These are phyloP conservation scores for cat (Felis catus) DNA, from an alignment of 2,113 vertebrate species.

Conservation along the genomic window DNA sequence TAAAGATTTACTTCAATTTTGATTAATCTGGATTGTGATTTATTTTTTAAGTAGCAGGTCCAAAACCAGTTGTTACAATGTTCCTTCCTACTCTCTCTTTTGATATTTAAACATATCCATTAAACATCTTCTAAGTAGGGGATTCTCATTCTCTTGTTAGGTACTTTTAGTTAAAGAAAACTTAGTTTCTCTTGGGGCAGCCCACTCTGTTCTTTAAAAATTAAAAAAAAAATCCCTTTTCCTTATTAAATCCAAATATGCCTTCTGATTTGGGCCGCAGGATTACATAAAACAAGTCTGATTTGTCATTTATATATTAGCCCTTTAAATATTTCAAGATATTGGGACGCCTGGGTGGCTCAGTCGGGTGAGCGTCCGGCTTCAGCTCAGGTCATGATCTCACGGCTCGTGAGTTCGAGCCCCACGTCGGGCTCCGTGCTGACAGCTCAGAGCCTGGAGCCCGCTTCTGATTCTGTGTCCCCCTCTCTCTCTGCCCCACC, in stretches of 20 bases:
- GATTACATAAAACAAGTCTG: background rate
- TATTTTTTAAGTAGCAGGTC: slow-evolving; percentile 3
- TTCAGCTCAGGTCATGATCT: no score
- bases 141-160: background rate
- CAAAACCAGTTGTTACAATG: background rate
- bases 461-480: no score
- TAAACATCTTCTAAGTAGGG: background rate
- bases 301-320: background rate
- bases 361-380: no score
- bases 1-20: background rate
- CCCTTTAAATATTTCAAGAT: background rate
- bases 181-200: background rate
- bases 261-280: background rate
- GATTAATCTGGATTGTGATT: background rate
- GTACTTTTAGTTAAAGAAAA: background rate
- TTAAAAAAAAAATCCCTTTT: background rate
- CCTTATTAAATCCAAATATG: background rate
- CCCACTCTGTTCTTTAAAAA: background rate
- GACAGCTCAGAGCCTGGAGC: no score
- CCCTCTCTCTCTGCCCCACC: no score
- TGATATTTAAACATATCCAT: background rate
- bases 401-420: no score
- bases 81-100: background rate
- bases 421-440: no score
- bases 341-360: no score